A percentile compares a stretch with the other conserved stretches of the same genome.
These are phyloP conservation scores for Melospiza georgiana DNA, from an alignment of 2,113 vertebrate species.

Conservation along the genomic window DNA sequence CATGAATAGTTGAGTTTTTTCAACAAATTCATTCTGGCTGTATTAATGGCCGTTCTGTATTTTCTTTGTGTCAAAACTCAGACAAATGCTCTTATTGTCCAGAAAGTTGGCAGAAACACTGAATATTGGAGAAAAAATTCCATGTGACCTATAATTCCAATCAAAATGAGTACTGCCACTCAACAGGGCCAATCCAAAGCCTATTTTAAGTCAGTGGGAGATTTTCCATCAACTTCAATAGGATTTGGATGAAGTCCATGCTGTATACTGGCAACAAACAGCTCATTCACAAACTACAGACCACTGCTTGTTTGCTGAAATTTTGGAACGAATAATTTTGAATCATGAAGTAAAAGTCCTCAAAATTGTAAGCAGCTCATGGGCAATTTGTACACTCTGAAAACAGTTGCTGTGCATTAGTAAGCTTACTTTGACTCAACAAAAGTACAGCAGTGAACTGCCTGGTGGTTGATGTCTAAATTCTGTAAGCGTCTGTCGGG, in stretches of 20 bases:
- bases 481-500: not conserved
- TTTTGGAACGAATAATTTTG: slow-evolving; percentile 59
- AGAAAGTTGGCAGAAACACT: slow-evolving; percentile 17
- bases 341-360: slow-evolving; percentile 53
- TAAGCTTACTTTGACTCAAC: not conserved
- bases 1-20: not conserved
- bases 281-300: slow-evolving; percentile 62
- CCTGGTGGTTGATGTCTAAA: not conserved
- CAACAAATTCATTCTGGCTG: not conserved
- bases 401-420: not conserved
- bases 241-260: slow-evolving; percentile 52
- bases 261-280: slow-evolving; percentile 45
- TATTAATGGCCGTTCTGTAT: slow-evolving; percentile 35
- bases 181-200: slow-evolving; percentile 35
- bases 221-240: slow-evolving; percentile 58
- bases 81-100: slow-evolving; percentile 56
- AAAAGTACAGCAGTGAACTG: not conserved
- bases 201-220: slow-evolving; percentile 52
- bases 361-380: slow-evolving; percentile 17
- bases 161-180: slow-evolving; percentile 31
- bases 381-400: not conserved
- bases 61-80: slow-evolving; percentile 50
- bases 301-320: slow-evolving; percentile 57
- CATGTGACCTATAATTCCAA: slow-evolving; percentile 56
- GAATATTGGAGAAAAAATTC: slow-evolving; percentile 56